Base-by-base conservation (phyloP, 35 echinoderm and acorn worm species). In the Ophiothrix spiculata region DNA sequence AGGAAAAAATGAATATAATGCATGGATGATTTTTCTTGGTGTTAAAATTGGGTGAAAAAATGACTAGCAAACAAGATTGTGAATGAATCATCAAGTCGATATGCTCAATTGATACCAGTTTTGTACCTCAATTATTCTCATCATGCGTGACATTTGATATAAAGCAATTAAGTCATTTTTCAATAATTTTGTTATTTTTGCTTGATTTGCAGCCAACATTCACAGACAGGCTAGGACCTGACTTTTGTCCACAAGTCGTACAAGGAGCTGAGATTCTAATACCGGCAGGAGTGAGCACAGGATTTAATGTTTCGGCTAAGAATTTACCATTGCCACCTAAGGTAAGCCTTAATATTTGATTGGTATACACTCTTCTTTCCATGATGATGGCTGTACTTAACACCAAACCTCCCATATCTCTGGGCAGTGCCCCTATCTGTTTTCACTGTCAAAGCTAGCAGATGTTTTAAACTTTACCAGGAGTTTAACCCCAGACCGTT, bases 221-320 rank as follows among this genome's bases (percentile, higher is more conserved):
- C 0, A 77, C 39, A 17, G 38, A 75, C 25, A 38, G 21, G n/a
- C 38, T 86, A 31, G 84, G 84, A 42, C 64, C 64, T 39, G 69
- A 86, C 28, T 75, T 12, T n/a, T 69, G 60, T 69, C 60, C 60
- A 2, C 60, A 69, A 69, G 81, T 79, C 33, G 74, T 74, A 10
- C 54, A 90, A 33, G 56, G 80, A 29, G 16, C 54, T 1, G 82
- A 86, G 29, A 87, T 94, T 35, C 84, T 94, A 4, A 90, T 94
- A 31, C 88, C 92, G 34, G 92, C 88, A 41, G 92, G 88, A 25
- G 84, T 94, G 21, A 88, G 64, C 31, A 75, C 32, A 36, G 29
- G 77, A 0, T 77, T 94, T 74, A 64, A 35, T 23, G 83, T 94
- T 4, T 34, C 38, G 38, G 88, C 80, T 85, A 84, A 78, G 29